These are phyloP conservation scores for Arrhamphus sclerolepis DNA, from an alignment of 2,797 vertebrate species.

Conservation along the genomic window DNA sequence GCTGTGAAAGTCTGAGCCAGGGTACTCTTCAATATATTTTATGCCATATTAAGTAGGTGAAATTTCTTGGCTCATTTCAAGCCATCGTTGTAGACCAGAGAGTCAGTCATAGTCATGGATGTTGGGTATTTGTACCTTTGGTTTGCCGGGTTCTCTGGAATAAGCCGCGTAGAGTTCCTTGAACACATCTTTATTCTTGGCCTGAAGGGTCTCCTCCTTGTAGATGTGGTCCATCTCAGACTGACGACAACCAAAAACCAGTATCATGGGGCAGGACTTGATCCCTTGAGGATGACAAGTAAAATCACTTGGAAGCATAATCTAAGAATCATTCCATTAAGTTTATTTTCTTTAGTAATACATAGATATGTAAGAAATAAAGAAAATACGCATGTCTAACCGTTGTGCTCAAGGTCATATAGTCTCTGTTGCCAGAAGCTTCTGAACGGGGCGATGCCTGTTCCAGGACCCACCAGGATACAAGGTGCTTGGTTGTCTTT, in stretches of 20 bases:
- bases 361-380: not conserved
- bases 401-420: constrained; percentile 91
- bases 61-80: not conserved
- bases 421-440: constrained; percentile 98
- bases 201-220: constrained; percentile 92
- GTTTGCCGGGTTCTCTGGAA: constrained; percentile 95
- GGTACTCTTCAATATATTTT: no score
- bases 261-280: constrained; percentile 90
- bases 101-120: no score
- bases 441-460: constrained; percentile 96
- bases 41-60: no score
- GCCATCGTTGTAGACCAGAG: no score
- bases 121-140: constrained; percentile 86
- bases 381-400: constrained; percentile 47
- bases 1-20: constrained; percentile 1
- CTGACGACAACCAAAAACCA: constrained; percentile 97
- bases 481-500: constrained; percentile 91
- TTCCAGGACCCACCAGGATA: constrained; percentile 94
- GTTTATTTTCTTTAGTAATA: not conserved
- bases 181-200: constrained; percentile 92
- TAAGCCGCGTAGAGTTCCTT: constrained; percentile 94
- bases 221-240: constrained; percentile 98
- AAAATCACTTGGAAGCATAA: no score
- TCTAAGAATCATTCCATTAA: no score
- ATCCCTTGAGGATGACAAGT: constrained; percentile 77